These are phyloP conservation scores for Hydropotes inermis DNA, from an alignment of 2,113 vertebrate species.

Conservation along the genomic window DNA sequence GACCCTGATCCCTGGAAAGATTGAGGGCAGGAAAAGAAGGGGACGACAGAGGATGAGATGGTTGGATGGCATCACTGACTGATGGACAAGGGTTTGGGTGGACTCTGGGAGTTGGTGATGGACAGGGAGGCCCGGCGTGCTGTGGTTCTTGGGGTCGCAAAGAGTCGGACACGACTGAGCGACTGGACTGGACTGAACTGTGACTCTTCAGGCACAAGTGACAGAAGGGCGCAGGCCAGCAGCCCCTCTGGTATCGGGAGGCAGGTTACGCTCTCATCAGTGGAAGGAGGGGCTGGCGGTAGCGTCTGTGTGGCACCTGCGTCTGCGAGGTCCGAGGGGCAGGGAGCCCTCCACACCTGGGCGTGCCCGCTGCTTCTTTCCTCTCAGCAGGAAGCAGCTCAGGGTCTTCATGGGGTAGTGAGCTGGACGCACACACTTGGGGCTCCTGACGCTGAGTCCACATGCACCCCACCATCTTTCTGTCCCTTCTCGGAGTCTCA, in stretches of 20 bases:
- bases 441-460: neutral
- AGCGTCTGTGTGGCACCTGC: fast-evolving
- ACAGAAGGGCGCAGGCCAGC: fast-evolving
- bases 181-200: neutral
- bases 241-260: neutral
- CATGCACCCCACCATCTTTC: fast-evolving
- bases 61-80: too few species aligned
- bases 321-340: fast-evolving
- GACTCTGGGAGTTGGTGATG: too few species aligned
- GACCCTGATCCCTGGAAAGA: too few species aligned
- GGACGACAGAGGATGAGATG: too few species aligned
- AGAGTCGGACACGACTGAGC: too few species aligned
- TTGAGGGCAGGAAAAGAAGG: too few species aligned
- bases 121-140: too few species aligned
- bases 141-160: too few species aligned
- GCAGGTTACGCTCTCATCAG: neutral
- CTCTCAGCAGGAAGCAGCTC: neutral
- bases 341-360: fast-evolving
- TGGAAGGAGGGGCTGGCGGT: neutral
- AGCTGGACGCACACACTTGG: fast-evolving
- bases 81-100: too few species aligned
- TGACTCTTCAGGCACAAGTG: neutral
- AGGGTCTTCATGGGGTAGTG: neutral
- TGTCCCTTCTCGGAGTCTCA: neutral
- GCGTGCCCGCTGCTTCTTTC: fast-evolving